Percentiles rank a stretch among this genome's conserved stretches.
phyloP scores from a whole-genome alignment of 2,113 vertebrate genomes.

The Oncorhynchus kisutch region DNA sequence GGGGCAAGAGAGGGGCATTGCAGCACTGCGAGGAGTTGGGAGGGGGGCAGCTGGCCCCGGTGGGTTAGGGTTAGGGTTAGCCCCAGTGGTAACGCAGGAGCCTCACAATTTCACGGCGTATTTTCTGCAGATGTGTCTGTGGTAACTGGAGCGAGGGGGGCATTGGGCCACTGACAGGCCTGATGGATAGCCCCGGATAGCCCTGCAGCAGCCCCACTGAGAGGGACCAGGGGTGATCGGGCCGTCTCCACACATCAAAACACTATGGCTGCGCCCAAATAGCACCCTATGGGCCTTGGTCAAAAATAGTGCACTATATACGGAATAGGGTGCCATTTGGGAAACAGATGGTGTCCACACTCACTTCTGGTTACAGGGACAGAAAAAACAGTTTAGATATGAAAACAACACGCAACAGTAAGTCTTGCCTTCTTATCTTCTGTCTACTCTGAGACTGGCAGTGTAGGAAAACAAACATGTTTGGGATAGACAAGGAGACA shows the following conservation, averaged over 20 bases:
- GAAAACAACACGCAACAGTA: conserved; percentile 29
- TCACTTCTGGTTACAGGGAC: conserved; percentile 5
- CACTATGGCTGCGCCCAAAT: too few species aligned
- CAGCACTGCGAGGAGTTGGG: neutral
- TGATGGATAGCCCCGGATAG: conserved; percentile 73
- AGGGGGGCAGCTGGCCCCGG: conserved; percentile 31
- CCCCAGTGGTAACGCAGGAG: conserved; percentile 70
- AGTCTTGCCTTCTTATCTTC: conserved; percentile 15
- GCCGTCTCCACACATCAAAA: conserved; percentile 20
- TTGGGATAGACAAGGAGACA: conserved; percentile 12
- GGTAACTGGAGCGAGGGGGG: conserved; percentile 68
- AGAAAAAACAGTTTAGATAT: neutral
- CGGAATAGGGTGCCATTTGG: too few species aligned
- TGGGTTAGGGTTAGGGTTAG: conserved; percentile 16
- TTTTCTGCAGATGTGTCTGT: conserved; percentile 89
- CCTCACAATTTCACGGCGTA: conserved; percentile 90
- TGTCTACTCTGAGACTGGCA: conserved; percentile 4
- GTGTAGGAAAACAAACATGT: neutral
- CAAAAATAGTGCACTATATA: too few species aligned
- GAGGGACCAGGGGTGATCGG: conserved; percentile 6
- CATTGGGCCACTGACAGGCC: conserved; percentile 61
- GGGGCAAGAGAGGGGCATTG: neutral
- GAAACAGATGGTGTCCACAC: conserved; percentile 22
- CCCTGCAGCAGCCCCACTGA: conserved; percentile 39
- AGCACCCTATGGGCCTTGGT: too few species aligned